Percentiles rank a stretch among this genome's conserved stretches.
Conservation (phyloP, 2,888 invertebrate genomes). For the Chaitophorus viminalis region DNA sequence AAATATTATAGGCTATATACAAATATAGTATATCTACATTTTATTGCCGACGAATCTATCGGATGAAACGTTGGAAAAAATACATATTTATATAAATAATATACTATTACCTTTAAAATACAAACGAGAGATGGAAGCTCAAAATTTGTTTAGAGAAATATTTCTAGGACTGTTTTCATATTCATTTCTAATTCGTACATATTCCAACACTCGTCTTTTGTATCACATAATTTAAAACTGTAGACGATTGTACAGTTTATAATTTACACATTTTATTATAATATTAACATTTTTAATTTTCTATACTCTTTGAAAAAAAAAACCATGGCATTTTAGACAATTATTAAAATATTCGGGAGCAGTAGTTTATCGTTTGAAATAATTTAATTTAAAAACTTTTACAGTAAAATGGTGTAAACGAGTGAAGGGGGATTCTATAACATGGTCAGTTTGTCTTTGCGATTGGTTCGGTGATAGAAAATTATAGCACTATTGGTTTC, state of each 20-base stretch:
- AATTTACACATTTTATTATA: neutral
- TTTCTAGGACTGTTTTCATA: neutral
- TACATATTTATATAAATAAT: neutral
- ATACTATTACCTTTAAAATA: neutral
- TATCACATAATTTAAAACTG: neutral
- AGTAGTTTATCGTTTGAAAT: neutral
- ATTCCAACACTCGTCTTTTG: neutral
- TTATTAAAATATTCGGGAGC: neutral
- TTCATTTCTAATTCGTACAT: neutral
- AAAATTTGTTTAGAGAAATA: constrained; percentile 2
- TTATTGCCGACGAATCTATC: constrained; percentile 1
- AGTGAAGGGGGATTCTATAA: too few species aligned
- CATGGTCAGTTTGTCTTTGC: too few species aligned
- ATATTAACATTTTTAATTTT: neutral
- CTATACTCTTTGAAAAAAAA: neutral
- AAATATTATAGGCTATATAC: constrained; percentile 7
- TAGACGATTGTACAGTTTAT: neutral
- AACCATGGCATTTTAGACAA: neutral
- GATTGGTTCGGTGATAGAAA: too few species aligned
- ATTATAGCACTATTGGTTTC: too few species aligned
- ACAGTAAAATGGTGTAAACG: neutral
- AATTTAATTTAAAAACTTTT: neutral
- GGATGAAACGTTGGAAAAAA: neutral
- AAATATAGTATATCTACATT: neutral
- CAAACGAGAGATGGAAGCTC: neutral